These are phyloP conservation scores for Drosophila macrospina DNA, from an alignment of 2,888 invertebrate genomes.

Conservation along the genomic window DNA sequence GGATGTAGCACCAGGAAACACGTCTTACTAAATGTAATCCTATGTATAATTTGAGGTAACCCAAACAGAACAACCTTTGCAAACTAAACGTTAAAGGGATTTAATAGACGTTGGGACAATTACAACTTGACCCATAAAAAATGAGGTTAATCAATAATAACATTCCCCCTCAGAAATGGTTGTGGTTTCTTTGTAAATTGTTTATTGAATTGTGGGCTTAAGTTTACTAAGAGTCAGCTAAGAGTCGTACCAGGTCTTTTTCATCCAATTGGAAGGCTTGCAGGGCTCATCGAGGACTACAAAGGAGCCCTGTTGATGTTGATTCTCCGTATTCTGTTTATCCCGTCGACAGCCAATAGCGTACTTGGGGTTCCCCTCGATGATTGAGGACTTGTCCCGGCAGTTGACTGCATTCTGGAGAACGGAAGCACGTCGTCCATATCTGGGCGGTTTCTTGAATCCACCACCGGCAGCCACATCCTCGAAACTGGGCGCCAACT, in stretches of 20 bases:
- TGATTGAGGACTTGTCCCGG: slow-evolving; percentile 80
- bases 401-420: slow-evolving; percentile 77
- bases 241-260: slow-evolving; percentile 84
- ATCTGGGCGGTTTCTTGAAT: slow-evolving; percentile 76
- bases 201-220: slow-evolving; percentile 26
- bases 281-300: slow-evolving; percentile 84
- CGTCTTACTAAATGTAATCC: not conserved
- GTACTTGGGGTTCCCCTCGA: slow-evolving; percentile 84
- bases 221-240: slow-evolving; percentile 49
- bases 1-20: not conserved
- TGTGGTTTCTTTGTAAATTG: slow-evolving; percentile 23
- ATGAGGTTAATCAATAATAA: slow-evolving; percentile 8
- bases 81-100: not conserved
- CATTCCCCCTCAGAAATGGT: not conserved
- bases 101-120: not conserved
- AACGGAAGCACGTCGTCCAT: slow-evolving; percentile 83
- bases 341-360: slow-evolving; percentile 62
- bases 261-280: slow-evolving; percentile 84
- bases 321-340: slow-evolving; percentile 69
- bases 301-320: slow-evolving; percentile 79
- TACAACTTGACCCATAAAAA: not conserved
- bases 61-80: not conserved
- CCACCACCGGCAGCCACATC: slow-evolving; percentile 57
- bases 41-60: too few species aligned
- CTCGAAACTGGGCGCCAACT: slow-evolving; percentile 68